Percentiles rank a stretch among this genome's conserved stretches.
Conservation (phyloP, 2,113 vertebrate species). For the Mobula hypostoma region DNA sequence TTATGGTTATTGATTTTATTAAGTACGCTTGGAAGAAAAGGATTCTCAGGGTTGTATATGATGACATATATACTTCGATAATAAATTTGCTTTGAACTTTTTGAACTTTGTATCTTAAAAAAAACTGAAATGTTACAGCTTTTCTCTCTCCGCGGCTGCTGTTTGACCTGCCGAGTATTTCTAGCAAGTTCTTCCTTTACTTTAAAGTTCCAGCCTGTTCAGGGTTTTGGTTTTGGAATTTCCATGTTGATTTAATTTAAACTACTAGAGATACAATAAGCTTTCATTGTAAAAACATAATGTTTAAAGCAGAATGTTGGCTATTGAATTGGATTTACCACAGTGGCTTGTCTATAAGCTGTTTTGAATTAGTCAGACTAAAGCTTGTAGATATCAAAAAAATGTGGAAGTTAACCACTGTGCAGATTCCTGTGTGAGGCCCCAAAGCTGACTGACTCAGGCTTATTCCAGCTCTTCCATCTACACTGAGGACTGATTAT, state of each 20-base stretch:
- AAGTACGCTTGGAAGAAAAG: too few relatives aligned
- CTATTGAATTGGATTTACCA: background rate
- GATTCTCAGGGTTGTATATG: too few relatives aligned
- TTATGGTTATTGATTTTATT: too few relatives aligned
- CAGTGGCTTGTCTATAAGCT: background rate
- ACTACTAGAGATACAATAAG: background rate
- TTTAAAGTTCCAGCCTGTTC: too few relatives aligned
- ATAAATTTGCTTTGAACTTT: too few relatives aligned
- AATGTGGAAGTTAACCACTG: background rate
- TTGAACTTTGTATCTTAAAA: too few relatives aligned
- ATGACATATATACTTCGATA: too few relatives aligned
- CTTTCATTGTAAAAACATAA: background rate
- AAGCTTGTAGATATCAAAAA: too few relatives aligned
- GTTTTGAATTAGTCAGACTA: slow-evolving; percentile 6
- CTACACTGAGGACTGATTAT: background rate
- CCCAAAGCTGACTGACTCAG: background rate
- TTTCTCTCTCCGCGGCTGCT: too few relatives aligned
- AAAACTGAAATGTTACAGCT: too few relatives aligned
- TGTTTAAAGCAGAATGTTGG: slow-evolving; percentile 4
- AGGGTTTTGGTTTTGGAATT: background rate
- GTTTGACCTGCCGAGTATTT: too few relatives aligned
- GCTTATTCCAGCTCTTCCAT: background rate
- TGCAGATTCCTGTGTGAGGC: background rate
- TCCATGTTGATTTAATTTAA: slow-evolving; percentile 12
- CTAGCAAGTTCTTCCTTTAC: too few relatives aligned